Base-by-base conservation (phyloP, 2,113 vertebrate genomes). In the Anguilla japonica region DNA sequence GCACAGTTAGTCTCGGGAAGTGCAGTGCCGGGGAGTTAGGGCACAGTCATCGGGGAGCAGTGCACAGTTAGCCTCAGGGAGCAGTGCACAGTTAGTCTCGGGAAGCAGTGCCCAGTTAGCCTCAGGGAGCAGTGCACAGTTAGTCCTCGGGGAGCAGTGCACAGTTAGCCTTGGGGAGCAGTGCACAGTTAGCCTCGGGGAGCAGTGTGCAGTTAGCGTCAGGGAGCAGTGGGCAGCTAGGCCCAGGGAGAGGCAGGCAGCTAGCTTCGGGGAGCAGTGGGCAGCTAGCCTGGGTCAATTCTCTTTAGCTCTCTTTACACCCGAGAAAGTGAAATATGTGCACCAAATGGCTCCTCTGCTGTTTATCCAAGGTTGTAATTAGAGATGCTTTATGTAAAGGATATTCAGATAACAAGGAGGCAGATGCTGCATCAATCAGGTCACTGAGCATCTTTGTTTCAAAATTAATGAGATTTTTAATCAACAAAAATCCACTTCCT, bases 401-500 rank as follows among this genome's bases (percentile, higher is more conserved):
- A 96, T 97, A 96, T 96, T 97, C 96, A 96, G 95, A 97, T 97
- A 97, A 97, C 94, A 95, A 96, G 96, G 94, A 93, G 95, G 95
- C 94, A 95, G 93, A 94, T 93, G 94, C 93, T 91, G 93, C 93
- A 87, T 96, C 96, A 95, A 94, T 96, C 95, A 96, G 96, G 95
- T 96, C 95, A 95, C 94, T 95, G 95, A 95, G 92, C 95, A 95
- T 95, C 94, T 96, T 96, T 96, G 94, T 96, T 95, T 90, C 89
- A 93, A 95, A 96, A 96, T 96, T 96, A 97, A 97, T 97, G 95
- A 96, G 96, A 96, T 96, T 97, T 97, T 92, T 96, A 97, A 96
- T 95, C 96, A 96, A 95, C 88, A 92, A 94, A 95, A 96, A 96
- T 96, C 95, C 92, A 94, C 95, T 96, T 96, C 95, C 94, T 96